Evolutionary conservation across 2,888 invertebrate genomes (phyloP).

Genomic region (Zonitis immaculata): DNA sequence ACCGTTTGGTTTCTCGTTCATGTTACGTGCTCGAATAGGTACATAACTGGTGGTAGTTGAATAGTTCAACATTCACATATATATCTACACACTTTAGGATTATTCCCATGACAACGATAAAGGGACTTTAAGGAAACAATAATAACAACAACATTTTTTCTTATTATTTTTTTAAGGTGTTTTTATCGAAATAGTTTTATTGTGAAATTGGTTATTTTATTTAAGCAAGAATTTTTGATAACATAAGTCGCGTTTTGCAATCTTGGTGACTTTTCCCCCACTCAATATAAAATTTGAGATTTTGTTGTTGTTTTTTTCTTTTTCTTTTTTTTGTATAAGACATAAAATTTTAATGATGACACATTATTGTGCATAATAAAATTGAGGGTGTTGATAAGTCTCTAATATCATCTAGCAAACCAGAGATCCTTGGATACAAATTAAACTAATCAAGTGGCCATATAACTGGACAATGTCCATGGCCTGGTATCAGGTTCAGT

Average conservation of each 20-base stretch:
- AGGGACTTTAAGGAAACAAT: background rate
- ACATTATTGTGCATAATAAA: slow-evolving; percentile 14
- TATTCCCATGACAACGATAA: slow-evolving; percentile 12
- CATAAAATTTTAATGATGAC: slow-evolving; percentile 24
- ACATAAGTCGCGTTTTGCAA: too few species aligned
- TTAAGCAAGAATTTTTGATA: too few species aligned
- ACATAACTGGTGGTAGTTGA: slow-evolving; percentile 31
- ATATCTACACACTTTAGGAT: slow-evolving; percentile 4
- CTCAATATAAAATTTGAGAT: too few species aligned
- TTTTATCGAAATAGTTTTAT: too few species aligned
- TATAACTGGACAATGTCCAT: slow-evolving; percentile 44
- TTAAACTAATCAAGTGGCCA: slow-evolving; percentile 47
- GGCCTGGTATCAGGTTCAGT: slow-evolving; percentile 44
- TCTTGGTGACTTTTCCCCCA: too few species aligned
- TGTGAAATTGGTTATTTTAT: too few species aligned
- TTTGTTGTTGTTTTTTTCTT: too few species aligned
- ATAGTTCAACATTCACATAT: slow-evolving; percentile 22
- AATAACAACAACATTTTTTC: too few species aligned
- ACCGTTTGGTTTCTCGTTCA: slow-evolving; percentile 35
- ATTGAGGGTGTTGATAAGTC: slow-evolving; percentile 5
- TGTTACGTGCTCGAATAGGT: slow-evolving; percentile 40
- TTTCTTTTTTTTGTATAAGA: too few species aligned
- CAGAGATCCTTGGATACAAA: slow-evolving; percentile 44
- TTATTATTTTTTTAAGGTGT: too few species aligned
- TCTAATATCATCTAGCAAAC: slow-evolving; percentile 21